Evolutionary conservation across 2,113 vertebrate genomes (phyloP).

Genomic region (Fregata magnificens): DNA sequence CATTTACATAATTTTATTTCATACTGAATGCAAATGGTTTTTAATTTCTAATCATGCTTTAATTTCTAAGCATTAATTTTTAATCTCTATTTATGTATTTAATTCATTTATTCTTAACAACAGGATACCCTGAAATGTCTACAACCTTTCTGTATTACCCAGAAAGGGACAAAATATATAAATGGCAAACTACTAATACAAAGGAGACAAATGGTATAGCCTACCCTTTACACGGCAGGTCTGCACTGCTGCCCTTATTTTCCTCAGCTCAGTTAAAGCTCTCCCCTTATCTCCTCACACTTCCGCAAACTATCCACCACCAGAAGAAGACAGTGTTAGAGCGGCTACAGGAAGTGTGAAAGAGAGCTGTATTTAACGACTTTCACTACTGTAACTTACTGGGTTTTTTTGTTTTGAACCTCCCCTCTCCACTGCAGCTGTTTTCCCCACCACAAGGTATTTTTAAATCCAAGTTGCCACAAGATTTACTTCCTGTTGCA

Average conservation of each 20-base stretch:
- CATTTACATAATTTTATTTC: background rate
- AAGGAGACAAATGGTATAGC: background rate
- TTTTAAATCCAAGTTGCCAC: conserved; percentile 22
- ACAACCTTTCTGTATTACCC: background rate
- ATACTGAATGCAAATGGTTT: background rate
- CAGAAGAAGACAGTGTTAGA: background rate
- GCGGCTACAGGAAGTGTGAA: background rate
- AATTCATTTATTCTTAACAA: background rate
- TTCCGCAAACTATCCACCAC: background rate
- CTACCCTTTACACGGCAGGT: background rate
- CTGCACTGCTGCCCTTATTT: background rate
- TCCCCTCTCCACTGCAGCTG: background rate
- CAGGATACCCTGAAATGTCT: background rate
- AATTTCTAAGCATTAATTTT: background rate
- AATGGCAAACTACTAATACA: background rate
- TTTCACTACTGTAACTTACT: background rate
- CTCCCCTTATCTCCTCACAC: background rate
- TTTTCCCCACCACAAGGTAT: background rate
- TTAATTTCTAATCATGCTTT: background rate
- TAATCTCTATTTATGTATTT: background rate
- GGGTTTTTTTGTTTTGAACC: background rate
- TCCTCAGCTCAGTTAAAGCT: background rate
- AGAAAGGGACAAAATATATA: background rate
- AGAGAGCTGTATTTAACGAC: background rate
- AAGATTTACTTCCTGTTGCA: conserved; percentile 7